phyloP scores from a whole-genome alignment of 2,888 invertebrate species.

The Ferrisia virgata region DNA sequence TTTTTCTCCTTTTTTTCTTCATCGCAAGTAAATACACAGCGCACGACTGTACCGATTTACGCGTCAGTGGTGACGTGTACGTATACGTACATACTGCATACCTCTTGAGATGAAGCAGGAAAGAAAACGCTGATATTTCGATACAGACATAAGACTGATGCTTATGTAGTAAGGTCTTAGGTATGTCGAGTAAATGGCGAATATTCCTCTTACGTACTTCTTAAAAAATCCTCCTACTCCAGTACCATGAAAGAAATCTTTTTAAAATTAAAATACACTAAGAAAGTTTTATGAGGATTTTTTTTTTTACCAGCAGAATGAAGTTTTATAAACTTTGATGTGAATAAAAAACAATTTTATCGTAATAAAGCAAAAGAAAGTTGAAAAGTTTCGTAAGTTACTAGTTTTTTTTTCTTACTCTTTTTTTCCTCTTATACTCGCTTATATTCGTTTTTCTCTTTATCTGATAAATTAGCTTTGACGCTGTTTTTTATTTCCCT shows the following conservation, averaged over 20 bases:
- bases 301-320: not conserved
- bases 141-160: not conserved
- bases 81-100: no score
- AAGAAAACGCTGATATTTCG: not conserved
- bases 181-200: not conserved
- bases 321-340: constrained; percentile 9
- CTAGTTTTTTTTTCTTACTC: not conserved
- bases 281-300: not conserved
- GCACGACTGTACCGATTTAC: not conserved
- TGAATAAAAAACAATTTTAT: constrained; percentile 17
- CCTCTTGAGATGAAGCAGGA: not conserved
- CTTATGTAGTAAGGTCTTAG: not conserved
- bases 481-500: not conserved
- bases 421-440: no score
- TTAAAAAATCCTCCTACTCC: not conserved
- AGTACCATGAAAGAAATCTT: not conserved
- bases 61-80: constrained; percentile 2
- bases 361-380: constrained; percentile 9
- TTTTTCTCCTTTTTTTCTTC: no score
- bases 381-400: not conserved
- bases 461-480: constrained; percentile 14
- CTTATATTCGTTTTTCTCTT: not conserved
- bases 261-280: constrained; percentile 9
- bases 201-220: not conserved
- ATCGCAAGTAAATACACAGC: no score